Evolutionary conservation across 2,113 vertebrate genomes (phyloP), one percentile per base, ranked within the genome.

Genomic region (Lipophrys pholis): DNA sequence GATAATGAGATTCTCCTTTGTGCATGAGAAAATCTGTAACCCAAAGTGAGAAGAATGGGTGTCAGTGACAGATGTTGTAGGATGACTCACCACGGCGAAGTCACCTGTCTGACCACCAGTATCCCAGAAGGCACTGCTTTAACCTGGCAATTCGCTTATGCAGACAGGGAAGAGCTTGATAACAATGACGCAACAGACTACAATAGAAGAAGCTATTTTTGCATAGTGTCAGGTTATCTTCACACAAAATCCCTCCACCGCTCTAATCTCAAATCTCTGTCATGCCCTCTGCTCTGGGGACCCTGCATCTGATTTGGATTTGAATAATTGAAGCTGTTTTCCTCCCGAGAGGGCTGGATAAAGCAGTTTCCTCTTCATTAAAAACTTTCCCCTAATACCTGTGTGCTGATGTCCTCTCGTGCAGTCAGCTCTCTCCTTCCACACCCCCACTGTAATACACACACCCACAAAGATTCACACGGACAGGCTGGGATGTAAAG

Each of bases 11-110:
- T 73, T 48, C 38, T 2, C 0, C 17, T 43, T 67, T 55, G 43
- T 61, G 35, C 38, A 74, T 59, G 53, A 46, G 45, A 30, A 30
- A 51, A 61, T 6, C 59, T 56, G 70, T 41, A 58, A 59, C 76
- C 58, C 49, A 42, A 70, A 75, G 52, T 77, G 51, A 5, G 50
- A 78, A 30, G 43, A 58, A 35, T 48, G 60, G 69, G 69, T 83
- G 60, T 70, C 60, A 83, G 48, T 67, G 68, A 42, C 80, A 85
- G 79, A 76, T 88, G 81, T 83, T 78, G 54, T 51, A 85, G 61
- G 89, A 89, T 91, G 90, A 92, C 90, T 92, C 91, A 92, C 90
- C 83, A 76, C 72, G 66, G 78, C 80, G 58, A 68, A 85, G 83
- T 80, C 81, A 88, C 88, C 87, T 89, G 84, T 86, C 80, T 79